A percentile compares a stretch with the other conserved stretches of the same genome.
Evolutionary conservation across 64 coral and sea anemone species (phyloP).

Genomic region (Actinia tenebrosa): DNA sequence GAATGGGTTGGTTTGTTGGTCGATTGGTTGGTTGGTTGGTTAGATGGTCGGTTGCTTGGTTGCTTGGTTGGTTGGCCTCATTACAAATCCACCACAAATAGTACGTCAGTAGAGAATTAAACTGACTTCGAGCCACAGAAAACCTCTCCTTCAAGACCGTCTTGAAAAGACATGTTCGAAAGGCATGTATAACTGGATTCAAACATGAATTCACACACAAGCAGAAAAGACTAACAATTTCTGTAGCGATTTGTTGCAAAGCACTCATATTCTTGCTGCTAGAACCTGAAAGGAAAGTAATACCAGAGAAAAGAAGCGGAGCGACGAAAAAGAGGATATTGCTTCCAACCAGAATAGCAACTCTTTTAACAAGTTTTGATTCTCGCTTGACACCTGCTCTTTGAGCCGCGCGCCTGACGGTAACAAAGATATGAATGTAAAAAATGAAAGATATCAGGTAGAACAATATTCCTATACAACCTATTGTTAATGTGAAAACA

Average conservation of each 20-base stretch:
- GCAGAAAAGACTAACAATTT: neutral
- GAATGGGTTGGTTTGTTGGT: no score
- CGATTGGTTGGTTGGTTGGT: no score
- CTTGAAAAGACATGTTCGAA: neutral
- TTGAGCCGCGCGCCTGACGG: conserved; percentile 11
- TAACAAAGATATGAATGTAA: conserved; percentile 39
- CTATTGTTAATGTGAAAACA: conserved; percentile 21
- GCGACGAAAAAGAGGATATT: conserved; percentile 43
- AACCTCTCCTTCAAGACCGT: neutral
- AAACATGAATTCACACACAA: neutral
- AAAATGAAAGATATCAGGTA: conserved; percentile 31
- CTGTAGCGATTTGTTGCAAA: neutral
- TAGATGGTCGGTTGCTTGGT: no score
- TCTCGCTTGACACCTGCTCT: conserved; percentile 48
- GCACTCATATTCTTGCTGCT: no score
- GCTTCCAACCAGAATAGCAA: conserved; percentile 27
- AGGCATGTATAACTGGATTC: neutral
- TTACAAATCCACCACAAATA: no score
- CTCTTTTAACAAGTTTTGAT: conserved; percentile 37
- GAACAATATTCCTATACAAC: conserved; percentile 7
- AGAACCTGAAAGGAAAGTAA: neutral
- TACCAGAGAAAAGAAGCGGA: neutral
- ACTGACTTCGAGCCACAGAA: neutral
- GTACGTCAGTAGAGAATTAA: no score
- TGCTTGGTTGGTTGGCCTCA: no score